phyloP scores from a whole-genome alignment of 2,113 vertebrate species.

The Heloderma charlesbogerti region DNA sequence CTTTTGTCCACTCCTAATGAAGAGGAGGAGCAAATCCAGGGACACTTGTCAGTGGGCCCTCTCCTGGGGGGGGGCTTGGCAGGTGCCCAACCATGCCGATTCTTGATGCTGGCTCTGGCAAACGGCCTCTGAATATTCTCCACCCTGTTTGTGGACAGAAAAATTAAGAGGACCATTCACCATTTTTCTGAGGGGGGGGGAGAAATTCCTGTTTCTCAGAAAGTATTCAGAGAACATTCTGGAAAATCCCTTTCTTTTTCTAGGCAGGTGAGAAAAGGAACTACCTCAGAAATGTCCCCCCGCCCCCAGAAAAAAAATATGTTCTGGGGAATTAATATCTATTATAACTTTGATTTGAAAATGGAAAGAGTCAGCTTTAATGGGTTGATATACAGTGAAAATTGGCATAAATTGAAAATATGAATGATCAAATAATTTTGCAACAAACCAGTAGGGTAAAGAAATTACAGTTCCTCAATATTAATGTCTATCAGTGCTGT shows the following conservation, averaged over 20 bases:
- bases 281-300: too few relatives aligned
- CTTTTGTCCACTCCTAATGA: too few relatives aligned
- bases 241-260: not conserved
- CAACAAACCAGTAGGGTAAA: slow-evolving; percentile 20
- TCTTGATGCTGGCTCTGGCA: too few relatives aligned
- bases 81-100: too few relatives aligned
- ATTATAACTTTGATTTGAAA: slow-evolving; percentile 9
- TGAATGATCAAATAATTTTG: slow-evolving; percentile 2
- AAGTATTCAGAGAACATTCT: not conserved
- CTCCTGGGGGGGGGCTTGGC: too few relatives aligned
- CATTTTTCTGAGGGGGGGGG: not conserved
- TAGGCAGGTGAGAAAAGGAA: not conserved
- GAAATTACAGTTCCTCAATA: not conserved
- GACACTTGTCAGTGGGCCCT: too few relatives aligned
- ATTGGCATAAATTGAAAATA: slow-evolving; percentile 23
- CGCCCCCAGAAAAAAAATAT: too few relatives aligned
- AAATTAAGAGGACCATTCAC: not conserved
- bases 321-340: too few relatives aligned
- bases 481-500: not conserved
- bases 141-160: not conserved
- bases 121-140: not conserved
- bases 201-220: too few relatives aligned
- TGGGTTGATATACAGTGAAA: not conserved
- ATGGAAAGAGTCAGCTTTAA: slow-evolving; percentile 13
- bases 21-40: too few relatives aligned